Base-by-base conservation (phyloP, 2,888 invertebrate species). In the Diloba caeruleocephala region DNA sequence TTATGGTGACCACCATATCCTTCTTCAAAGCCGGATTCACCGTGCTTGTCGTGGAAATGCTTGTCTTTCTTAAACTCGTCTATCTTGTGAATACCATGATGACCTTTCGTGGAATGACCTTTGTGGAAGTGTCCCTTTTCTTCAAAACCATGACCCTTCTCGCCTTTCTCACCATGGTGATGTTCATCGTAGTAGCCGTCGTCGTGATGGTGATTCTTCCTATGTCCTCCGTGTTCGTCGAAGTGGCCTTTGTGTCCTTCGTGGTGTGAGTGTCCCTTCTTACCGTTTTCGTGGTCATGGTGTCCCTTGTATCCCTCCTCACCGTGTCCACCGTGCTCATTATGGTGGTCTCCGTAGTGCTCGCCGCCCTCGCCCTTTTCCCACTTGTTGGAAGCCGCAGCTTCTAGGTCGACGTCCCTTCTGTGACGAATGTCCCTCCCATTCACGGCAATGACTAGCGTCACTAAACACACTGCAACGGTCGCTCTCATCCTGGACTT, bases 41-140 rank as follows among this genome's bases (percentile, higher is more conserved):
- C 97, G 76, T 97, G 96, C 81, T 97, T 97, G 74, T 97, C 97
- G 82, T 96, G 97, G 95, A 97, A 97, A 82, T 97, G 96, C 75
- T 97, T 97, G 76, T 97, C 96, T 84, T 97, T 97, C 82, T 97
- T 97, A 88, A 95, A 97, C 85, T 97, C 97, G 85, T 97, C 97
- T 83, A 96, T 82, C 83, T 97, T 97, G 90, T 97, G 97, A 2
- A 97, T 94, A 70, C 97, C 96, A 79, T 97, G 97, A 72, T 97
- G 96, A 44, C 97, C 97, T 81, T 97, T 97, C 54, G 96, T 97
- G 75, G 96, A 95, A 87, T 97, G 97, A 0, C 97, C 97, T 79
- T 97, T 97, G 66, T 96, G 96, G 85, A 94, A 97, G 68, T 95
- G 94, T 38, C 97, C 97, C 63, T 91, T 88, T 71, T 93, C 94